Evolutionary conservation across 37 sponge, comb jelly and placozoan species (phyloP), one percentile per base, ranked within the genome.

Genomic region (Diacarnus erythraeanus): DNA sequence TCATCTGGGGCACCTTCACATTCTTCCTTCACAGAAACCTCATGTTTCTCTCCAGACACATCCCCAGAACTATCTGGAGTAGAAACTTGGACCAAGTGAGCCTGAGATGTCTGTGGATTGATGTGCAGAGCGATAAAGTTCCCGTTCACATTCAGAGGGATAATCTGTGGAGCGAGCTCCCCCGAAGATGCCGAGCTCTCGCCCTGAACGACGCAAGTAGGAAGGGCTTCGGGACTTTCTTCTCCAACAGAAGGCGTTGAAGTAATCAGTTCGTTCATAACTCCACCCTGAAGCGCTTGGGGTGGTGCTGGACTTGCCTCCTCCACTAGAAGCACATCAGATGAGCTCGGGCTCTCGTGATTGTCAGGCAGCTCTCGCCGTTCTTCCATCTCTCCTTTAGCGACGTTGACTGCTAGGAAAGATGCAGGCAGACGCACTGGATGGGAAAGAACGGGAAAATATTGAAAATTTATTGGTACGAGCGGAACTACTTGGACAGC

Each of bases 61-160:
- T 42, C 71, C 22, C 71, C 35, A 12, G 71, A 40, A 26, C 43
- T 42, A 40, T 71, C 71, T 40, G 71, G 43, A 9, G 71, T 71
- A 37, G 43, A n/a, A 21, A 71, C 43, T 27, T 42, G 43, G 36
- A 42, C 43, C 1, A 71, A 25, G 23, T 71, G 71, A 12, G 71
- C 71, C 22, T 71, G 71, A n/a, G 71, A 71, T 35, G 71, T 71
- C n/a, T 57, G 57, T 22, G 68, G 71, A 37, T 74, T 68, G 34
- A 84, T 31, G 57, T 84, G 77, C 29, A 84, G 25, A 9, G 84
- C 59, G 5, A 84, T 57, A 17, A 84, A 56, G 23, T 84, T 84
- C 1, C 84, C 84, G 38, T 84, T 84, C 27, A 84, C 57, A 4
- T 57, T 38, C 31, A 77, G 35, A 3, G 84, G 71, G 0, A 69